Base-by-base conservation (phyloP, 2,797 vertebrate species). In the Saxicola maurus region DNA sequence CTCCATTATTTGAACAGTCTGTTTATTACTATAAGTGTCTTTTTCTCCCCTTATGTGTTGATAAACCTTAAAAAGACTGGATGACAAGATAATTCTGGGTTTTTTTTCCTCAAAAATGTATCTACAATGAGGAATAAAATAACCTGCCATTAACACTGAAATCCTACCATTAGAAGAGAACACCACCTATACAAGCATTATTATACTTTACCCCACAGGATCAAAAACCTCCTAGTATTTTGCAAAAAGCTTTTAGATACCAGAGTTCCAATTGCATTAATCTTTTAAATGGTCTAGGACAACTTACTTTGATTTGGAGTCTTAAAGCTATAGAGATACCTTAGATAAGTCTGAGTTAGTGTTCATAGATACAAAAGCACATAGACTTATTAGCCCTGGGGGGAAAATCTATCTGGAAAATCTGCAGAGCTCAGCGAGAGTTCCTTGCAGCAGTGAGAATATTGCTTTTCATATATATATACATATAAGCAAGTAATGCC, bases 141-240 rank as follows among this genome's bases (percentile, higher is more conserved):
- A 93, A 60, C 53, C 51, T 89, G 72, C 53, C 62, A 87, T 91
- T 90, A 94, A 8, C n/a, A 68, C 35, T 56, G 21, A 95, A 93
- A 91, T 82, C 43, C 56, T 83, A 43, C 35, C 49, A 72, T 82
- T 83, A 86, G 56, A 37, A 56, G 71, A 91, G 89, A 86, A 71
- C 10, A 33, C 12, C 40, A 78, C 28, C 30, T 61, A 33, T 79
- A 61, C 18, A 73, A 67, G 52, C 0, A 2, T 27, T 91, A 64
- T 82, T 60, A 40, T 20, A 46, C 27, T 82, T 79, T 62, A 45
- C 7, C 6, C 19, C 20, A 76, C 9, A 82, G 30, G 4, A 43
- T 12, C 11, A 71, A 86, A 84, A 87, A 52, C 18, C 10, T 74
- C 33, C 9, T 24, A 65, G 14, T 35, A 55, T 51, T 66, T 81